phyloP scores from a whole-genome alignment of 2,113 vertebrate genomes.

The Hepsetus odoe region DNA sequence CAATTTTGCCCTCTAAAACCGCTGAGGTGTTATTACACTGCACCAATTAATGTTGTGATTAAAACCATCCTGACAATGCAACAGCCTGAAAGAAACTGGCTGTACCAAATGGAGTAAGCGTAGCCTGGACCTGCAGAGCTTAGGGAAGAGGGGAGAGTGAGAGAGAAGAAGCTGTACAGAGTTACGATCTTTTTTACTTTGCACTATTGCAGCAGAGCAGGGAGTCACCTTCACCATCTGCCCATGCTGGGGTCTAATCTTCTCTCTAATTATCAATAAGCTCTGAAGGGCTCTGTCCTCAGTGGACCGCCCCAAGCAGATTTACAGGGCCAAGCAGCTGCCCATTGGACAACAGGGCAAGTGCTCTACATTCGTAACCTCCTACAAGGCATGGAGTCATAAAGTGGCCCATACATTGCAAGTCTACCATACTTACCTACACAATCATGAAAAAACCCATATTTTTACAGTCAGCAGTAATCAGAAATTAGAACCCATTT shows the following conservation, averaged over 20 bases:
- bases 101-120: not conserved
- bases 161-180: conserved; percentile 30
- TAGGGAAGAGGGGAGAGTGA: conserved; percentile 8
- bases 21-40: conserved; percentile 26
- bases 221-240: conserved; percentile 39
- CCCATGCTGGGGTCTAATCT: conserved; percentile 42
- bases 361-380: not conserved
- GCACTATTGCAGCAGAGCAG: not conserved
- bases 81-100: not conserved
- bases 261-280: conserved; percentile 51
- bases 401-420: not conserved
- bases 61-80: conserved; percentile 25
- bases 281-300: conserved; percentile 38
- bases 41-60: conserved; percentile 32
- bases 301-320: conserved; percentile 26
- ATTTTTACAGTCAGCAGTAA: too few species aligned
- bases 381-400: not conserved
- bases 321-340: conserved; percentile 16
- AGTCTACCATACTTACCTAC: too few species aligned
- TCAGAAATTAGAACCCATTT: too few species aligned
- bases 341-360: not conserved
- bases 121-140: not conserved
- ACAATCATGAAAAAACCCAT: too few species aligned
- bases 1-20: conserved; percentile 7
- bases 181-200: conserved; percentile 57